phyloP scores from a whole-genome alignment of 2,888 invertebrate species.

The Oscheius sp. region DNA sequence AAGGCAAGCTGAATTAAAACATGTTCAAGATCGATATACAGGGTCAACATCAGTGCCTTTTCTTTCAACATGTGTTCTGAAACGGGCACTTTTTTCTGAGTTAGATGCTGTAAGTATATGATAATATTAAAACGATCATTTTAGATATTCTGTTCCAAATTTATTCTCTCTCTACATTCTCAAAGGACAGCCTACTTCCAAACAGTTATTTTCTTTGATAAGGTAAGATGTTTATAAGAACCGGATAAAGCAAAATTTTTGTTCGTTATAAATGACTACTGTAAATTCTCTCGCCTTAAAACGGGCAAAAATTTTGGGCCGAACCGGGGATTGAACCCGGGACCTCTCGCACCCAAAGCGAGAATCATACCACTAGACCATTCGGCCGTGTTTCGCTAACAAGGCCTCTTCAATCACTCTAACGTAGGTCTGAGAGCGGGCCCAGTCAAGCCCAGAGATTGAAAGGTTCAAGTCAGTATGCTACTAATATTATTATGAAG shows the following conservation, averaged over 20 bases:
- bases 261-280: neutral
- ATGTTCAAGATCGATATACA: neutral
- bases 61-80: slow-evolving; percentile 14
- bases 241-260: neutral
- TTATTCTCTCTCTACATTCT: slow-evolving; percentile 92
- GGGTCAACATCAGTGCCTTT: slow-evolving; percentile 14
- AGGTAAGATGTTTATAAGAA: slow-evolving; percentile 76
- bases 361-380: slow-evolving; percentile 69
- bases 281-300: too few relatives aligned
- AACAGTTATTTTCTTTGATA: slow-evolving; percentile 93
- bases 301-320: too few relatives aligned
- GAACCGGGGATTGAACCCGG: slow-evolving; percentile 62
- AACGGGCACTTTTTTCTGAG: slow-evolving; percentile 75
- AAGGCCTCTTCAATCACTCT: too few relatives aligned
- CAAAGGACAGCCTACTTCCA: slow-evolving; percentile 92
- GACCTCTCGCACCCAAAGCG: slow-evolving; percentile 70
- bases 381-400: neutral
- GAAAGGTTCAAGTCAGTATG: too few relatives aligned
- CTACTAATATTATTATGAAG: too few relatives aligned
- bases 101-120: slow-evolving; percentile 78
- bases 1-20: neutral
- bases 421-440: too few relatives aligned
- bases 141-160: slow-evolving; percentile 39
- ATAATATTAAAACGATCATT: neutral
- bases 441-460: too few relatives aligned